phyloP scores from a whole-genome alignment of 2,797 vertebrate genomes.

The Momotus momota region DNA sequence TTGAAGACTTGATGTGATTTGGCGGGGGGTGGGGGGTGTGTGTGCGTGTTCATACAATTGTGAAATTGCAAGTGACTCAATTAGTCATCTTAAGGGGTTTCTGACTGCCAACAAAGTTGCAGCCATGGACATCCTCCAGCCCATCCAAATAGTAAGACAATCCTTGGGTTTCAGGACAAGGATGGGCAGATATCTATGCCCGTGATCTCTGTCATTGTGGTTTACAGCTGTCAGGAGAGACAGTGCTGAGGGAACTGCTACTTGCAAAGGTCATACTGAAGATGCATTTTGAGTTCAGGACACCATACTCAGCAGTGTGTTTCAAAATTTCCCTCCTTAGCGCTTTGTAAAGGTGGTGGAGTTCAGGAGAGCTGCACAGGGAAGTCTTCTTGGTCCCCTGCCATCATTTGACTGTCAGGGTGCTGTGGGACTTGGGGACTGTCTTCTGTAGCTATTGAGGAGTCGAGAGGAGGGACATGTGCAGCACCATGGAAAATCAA shows the following conservation, averaged over 20 bases:
- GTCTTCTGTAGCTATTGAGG: neutral
- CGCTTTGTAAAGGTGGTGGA: neutral
- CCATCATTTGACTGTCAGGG: accelerated
- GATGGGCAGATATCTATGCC: neutral
- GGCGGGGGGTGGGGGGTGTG: too few species aligned
- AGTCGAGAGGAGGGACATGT: neutral
- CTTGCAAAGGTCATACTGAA: neutral
- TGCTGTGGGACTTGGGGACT: neutral
- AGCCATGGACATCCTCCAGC: neutral
- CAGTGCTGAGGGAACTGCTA: neutral
- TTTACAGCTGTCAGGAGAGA: neutral
- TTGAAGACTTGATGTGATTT: neutral
- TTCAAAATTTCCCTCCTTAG: neutral
- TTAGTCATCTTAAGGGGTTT: neutral
- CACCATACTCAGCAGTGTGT: neutral
- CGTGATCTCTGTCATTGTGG: neutral
- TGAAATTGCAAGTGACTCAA: neutral
- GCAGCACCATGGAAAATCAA: neutral
- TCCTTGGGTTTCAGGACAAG: neutral
- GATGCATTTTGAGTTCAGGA: neutral
- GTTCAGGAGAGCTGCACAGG: neutral
- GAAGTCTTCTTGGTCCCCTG: neutral
- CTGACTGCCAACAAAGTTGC: neutral
- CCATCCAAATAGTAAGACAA: neutral
- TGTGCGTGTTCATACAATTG: neutral